Conservation (phyloP, 2,888 invertebrate genomes). For the Rhagonycha lutea region DNA sequence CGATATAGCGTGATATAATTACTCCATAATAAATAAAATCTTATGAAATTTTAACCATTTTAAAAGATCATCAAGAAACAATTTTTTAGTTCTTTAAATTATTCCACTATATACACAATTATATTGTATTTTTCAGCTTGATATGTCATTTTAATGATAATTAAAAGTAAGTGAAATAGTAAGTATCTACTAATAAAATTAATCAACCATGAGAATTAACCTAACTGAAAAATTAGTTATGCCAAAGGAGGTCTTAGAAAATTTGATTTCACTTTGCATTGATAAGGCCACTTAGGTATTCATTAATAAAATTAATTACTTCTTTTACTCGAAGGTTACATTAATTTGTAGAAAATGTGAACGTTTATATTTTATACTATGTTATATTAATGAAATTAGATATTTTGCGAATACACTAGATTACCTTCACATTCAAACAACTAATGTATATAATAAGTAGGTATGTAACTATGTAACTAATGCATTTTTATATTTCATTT, state of each 20-base stretch:
- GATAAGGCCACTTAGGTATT: neutral
- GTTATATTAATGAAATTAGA: neutral
- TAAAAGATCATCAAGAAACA: neutral
- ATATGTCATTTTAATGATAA: neutral
- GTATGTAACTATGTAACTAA: neutral
- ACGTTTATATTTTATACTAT: neutral
- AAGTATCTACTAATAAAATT: neutral
- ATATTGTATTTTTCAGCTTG: neutral
- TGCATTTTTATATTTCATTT: neutral
- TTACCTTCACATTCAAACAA: slow-evolving; percentile 18
- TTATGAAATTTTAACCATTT: neutral
- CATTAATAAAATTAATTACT: neutral
- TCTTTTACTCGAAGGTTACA: neutral
- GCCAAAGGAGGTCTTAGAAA: neutral
- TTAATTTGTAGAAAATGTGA: slow-evolving; percentile 4
- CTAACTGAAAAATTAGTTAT: neutral
- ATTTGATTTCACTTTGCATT: neutral
- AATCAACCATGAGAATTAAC: neutral
- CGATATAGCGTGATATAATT: neutral
- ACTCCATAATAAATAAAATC: neutral
- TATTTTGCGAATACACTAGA: slow-evolving; percentile 12
- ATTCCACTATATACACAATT: too few relatives aligned
- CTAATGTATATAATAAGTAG: neutral
- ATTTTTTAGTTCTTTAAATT: neutral
- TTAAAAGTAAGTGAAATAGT: neutral